These are phyloP conservation scores for Chrysodeixis includens DNA, from an alignment of 2,888 invertebrate genomes.

Conservation along the genomic window DNA sequence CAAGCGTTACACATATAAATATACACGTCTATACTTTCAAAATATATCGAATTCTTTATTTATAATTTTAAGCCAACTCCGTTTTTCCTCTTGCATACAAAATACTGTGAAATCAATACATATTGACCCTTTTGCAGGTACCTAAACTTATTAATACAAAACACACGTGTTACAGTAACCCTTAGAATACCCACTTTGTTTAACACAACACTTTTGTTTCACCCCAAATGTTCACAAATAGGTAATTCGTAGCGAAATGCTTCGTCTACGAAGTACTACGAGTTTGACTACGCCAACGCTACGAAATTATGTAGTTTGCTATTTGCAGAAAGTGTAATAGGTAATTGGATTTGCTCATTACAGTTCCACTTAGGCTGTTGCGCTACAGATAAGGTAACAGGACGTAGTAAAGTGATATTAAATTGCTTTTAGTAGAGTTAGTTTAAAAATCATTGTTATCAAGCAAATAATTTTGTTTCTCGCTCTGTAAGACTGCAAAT, in stretches of 20 bases:
- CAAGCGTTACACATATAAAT: not conserved
- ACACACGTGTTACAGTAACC: conserved; percentile 15
- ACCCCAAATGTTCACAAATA: conserved; percentile 19
- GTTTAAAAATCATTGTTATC: not conserved
- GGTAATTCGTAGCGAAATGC: conserved; percentile 33
- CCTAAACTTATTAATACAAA: conserved; percentile 18
- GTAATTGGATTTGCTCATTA: conserved; percentile 6
- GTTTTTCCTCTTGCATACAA: not conserved
- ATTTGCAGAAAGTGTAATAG: conserved; percentile 15
- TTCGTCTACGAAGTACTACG: conserved; percentile 46
- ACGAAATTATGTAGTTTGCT: conserved; percentile 26
- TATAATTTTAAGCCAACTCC: not conserved
- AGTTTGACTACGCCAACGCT: conserved; percentile 32
- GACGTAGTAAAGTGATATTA: not conserved
- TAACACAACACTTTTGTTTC: conserved; percentile 7
- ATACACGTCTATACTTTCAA: not conserved
- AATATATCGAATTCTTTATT: not conserved
- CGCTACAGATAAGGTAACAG: not conserved
- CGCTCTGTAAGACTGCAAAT: not conserved
- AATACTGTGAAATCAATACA: conserved; percentile 38
- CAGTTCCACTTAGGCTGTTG: not conserved
- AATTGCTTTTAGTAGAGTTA: not conserved
- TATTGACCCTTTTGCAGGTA: conserved; percentile 31
- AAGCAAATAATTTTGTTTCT: not conserved
- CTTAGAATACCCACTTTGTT: conserved; percentile 19